Evolutionary conservation across 2,797 vertebrate species (phyloP), one percentile per base, ranked within the genome.

Genomic region (Tachyglossus aculeatus): DNA sequence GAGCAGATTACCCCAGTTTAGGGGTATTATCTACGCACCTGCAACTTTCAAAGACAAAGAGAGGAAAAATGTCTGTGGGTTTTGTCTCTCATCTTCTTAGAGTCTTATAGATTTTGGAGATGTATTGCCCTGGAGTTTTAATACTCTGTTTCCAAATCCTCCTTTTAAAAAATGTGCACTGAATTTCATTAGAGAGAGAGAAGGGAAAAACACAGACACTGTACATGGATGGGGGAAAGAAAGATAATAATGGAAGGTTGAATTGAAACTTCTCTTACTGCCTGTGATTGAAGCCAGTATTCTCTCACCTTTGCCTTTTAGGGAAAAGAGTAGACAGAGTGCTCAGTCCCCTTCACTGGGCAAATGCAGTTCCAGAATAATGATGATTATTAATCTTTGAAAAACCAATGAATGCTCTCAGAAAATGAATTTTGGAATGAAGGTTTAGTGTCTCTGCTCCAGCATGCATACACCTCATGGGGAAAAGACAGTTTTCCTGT

Each of bases 41-140:
- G 66, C 65, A 78, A 80, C 74, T 88, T 84, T 75, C 75, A 80
- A 74, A 90, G 84, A 77, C 81, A 88, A 77, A 74, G 66, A 75
- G 68, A 86, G 84, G 74, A 78, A 89, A 80, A 70, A 69, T 87
- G 89, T 88, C 78, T 68, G 47, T 2, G 25, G 68, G 81, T 3
- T 83, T 85, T 80, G 72, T 67, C 81, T 86, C 86, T 91, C 90
- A 88, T 89, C 90, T 91, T 87, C 88, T 91, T 88, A 90, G 44
- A 41, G 36, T 87, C 86, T 88, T 88, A 89, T 16, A 82, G 88
- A 89, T 90, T 88, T 80, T 87, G 27, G 71, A 87, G 86, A 89
- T 87, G 77, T 59, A 67, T 70, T 86, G 71, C 78, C 77, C 66
- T 66, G 75, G 82, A 87, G 87, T 91, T 88, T 89, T 88, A 90